Evolutionary conservation across 2,888 invertebrate species (phyloP), one percentile per base, ranked within the genome.

Genomic region (Trichogramma evanescens): DNA sequence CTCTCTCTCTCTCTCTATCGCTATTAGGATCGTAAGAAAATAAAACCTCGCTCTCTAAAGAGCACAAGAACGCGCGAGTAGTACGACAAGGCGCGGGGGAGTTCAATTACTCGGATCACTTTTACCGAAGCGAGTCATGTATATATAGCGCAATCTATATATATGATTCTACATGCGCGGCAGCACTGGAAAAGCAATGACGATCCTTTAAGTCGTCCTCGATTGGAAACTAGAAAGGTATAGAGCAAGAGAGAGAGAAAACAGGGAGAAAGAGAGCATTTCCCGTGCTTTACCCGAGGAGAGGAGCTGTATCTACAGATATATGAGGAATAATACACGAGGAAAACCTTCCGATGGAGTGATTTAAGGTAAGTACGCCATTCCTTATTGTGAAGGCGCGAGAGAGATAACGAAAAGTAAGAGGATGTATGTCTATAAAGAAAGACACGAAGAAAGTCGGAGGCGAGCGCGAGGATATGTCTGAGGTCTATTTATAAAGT

Each of bases 351-450:
- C 26, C 66, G 67, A 69, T 67, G 54, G 67, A 68, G 68, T 67
- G 69, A 71, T 70, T 70, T 63, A 64, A 68, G 69, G 68, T 70
- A 70, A 71, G 68, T 68, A 66, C 67, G 61, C 64, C 64, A 68
- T 69, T 67, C 66, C 66, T 68, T 70, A 66, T 69, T 68, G 55
- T 48, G 7, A 42, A 64, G 59, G 66, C 62, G 61, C 62, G 65
- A 67, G 58, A 63, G 60, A 62, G 62, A 65, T 58, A 64, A 65
- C 67, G 62, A 64, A 63, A 59, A 62, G 52, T 58, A 50, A 61
- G 65, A 51, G 43, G 51, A 61, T 26, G 26, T 26, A 26, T 26
- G 26, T 26, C 26, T 26, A 26, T 26, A 26, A 26, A 26, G 50
- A 45, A 45, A 9, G 45, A n/a, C 8, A 45, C 8, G 45, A 45